Base-by-base conservation (phyloP, 35 echinoderm and acorn worm species). In the Lytechinus variegatus region DNA sequence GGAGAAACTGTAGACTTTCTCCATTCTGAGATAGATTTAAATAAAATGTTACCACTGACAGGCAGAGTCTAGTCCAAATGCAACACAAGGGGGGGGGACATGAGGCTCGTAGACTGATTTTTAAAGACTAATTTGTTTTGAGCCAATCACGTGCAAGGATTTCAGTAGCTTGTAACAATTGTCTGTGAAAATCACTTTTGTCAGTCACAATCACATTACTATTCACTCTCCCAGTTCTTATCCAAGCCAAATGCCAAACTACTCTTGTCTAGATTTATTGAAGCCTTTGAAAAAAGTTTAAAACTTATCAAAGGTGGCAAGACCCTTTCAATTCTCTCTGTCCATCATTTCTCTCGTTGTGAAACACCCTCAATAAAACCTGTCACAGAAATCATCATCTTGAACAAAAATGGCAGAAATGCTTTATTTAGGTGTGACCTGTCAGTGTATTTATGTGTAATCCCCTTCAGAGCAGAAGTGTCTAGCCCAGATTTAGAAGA, bases 371-470 rank as follows among this genome's bases (percentile, higher is more conserved):
- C 66, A 79, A 79, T 79, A 79, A 79, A 24, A 21, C 66, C 66
- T 79, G 66, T 79, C 66, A 79, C 66, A 79, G 19, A 79, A 19
- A 24, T 79, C 66, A 4, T 5, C 12, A 24, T 79, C 66, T 79
- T 79, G 21, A 79, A 79, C 6, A 79, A 71, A 71, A 79, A 79
- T n/a, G n/a, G n/a, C 24, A 79, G 66, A 79, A 79, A 79, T 79
- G 19, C 7, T 24, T 79, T 90, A 90, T 90, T 90, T 90, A 52
- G 10, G 52, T 90, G 33, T 90, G 88, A 90, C 88, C 88, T 90
- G 52, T 90, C 88, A 90, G 28, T 90, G 88, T 90, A 90, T 90
- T 90, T 54, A 90, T 90, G 29, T 90, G 88, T 90, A 90, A 90
- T 90, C 88, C 88, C 88, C 52, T 90, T 90, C 66, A 79, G 66